Conservation (phyloP, 2,797 vertebrate genomes). For the Lepidocolaptes lacrymiger region DNA sequence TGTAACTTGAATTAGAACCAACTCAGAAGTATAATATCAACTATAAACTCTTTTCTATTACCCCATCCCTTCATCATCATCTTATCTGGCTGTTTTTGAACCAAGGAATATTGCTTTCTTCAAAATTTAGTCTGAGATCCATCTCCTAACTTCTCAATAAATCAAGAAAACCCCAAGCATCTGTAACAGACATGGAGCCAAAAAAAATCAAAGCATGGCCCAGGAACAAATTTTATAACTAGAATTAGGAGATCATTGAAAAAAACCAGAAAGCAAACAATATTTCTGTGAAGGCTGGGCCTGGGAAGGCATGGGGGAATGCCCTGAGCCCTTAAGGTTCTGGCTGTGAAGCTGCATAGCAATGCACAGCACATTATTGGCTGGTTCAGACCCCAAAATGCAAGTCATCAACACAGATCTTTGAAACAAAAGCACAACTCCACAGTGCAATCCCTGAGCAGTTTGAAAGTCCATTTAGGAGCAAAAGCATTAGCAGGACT, state of each 20-base stretch:
- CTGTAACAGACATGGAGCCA: background rate
- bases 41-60: slow-evolving; percentile 88
- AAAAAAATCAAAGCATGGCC: background rate
- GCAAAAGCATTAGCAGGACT: background rate
- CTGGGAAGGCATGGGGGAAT: background rate
- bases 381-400: background rate
- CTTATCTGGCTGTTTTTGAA: slow-evolving; percentile 59
- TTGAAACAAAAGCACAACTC: background rate
- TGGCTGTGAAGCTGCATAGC: background rate
- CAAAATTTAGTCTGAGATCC: slow-evolving; percentile 51
- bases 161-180: background rate
- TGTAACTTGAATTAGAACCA: slow-evolving; percentile 97
- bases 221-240: background rate
- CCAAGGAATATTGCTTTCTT: slow-evolving; percentile 66
- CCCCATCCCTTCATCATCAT: slow-evolving; percentile 71
- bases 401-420: background rate
- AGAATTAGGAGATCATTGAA: background rate
- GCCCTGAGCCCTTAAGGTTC: background rate
- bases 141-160: slow-evolving; percentile 59
- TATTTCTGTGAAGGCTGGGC: background rate
- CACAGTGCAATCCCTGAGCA: background rate
- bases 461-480: slow-evolving; percentile 4
- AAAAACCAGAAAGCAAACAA: background rate
- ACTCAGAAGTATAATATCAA: slow-evolving; percentile 91
- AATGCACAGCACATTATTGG: background rate